These are phyloP conservation scores for Coenonympha arcania DNA, from an alignment of 2,888 invertebrate species.

Conservation along the genomic window DNA sequence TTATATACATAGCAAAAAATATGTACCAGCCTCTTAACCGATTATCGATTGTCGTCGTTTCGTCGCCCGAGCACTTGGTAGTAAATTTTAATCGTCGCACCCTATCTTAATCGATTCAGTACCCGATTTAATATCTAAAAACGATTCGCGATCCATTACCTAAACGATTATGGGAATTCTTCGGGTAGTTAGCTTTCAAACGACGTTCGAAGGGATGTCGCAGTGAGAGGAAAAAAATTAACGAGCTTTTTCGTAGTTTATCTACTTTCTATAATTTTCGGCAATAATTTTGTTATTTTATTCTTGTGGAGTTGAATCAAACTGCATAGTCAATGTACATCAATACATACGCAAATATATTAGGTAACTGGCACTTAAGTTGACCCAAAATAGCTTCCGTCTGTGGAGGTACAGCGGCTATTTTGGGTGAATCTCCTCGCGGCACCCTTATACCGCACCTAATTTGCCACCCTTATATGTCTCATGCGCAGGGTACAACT, in stretches of 20 bases:
- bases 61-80: conserved; percentile 16
- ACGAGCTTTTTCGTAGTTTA: background rate
- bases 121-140: conserved; percentile 34
- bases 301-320: too few species aligned
- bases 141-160: conserved; percentile 34
- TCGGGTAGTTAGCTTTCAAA: conserved; percentile 27
- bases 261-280: background rate
- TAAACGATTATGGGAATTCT: conserved; percentile 32
- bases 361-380: too few species aligned
- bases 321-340: too few species aligned
- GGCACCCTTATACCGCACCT: too few species aligned
- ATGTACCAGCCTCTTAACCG: background rate
- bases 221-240: conserved; percentile 5
- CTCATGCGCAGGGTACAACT: too few species aligned
- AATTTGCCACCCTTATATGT: too few species aligned
- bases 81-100: conserved; percentile 31
- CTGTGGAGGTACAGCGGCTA: too few species aligned
- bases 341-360: too few species aligned
- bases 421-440: too few species aligned
- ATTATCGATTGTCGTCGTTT: conserved; percentile 8
- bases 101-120: conserved; percentile 33
- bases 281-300: too few species aligned
- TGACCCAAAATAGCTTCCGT: too few species aligned
- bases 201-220: conserved; percentile 24
- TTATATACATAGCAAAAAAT: background rate